Evolutionary conservation across 2,888 invertebrate species (phyloP).

Genomic region (Exocentrus adspersus): DNA sequence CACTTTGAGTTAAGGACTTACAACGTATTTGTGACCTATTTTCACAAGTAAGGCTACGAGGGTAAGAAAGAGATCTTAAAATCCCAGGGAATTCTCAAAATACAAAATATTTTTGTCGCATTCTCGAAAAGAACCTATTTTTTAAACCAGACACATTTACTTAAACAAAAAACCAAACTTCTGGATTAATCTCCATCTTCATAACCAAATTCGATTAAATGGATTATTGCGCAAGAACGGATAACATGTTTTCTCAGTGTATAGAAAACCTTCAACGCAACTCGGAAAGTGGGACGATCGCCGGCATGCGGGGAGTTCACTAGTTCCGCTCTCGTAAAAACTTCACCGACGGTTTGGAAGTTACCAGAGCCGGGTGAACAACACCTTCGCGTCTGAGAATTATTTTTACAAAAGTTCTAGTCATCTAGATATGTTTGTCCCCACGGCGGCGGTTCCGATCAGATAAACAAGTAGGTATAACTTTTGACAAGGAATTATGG

Average conservation of each 20-base stretch:
- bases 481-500: not conserved
- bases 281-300: not conserved
- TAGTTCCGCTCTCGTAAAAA: not conserved
- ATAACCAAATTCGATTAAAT: no score
- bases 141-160: no score
- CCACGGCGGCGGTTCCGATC: not conserved
- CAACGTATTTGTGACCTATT: no score
- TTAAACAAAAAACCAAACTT: no score
- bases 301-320: not conserved
- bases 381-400: not conserved
- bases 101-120: no score
- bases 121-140: no score
- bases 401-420: slow-evolving; percentile 1
- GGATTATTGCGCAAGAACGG: no score
- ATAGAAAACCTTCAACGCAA: not conserved
- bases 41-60: no score
- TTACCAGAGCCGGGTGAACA: slow-evolving; percentile 2
- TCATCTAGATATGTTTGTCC: not conserved
- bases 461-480: not conserved
- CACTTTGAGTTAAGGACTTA: no score
- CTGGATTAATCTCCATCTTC: no score
- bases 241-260: not conserved
- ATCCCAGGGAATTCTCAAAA: no score
- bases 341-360: not conserved
- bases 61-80: no score